Base-by-base conservation (phyloP, 1,140 invertebrate species). In the Pogonomyrmex californicus region DNA sequence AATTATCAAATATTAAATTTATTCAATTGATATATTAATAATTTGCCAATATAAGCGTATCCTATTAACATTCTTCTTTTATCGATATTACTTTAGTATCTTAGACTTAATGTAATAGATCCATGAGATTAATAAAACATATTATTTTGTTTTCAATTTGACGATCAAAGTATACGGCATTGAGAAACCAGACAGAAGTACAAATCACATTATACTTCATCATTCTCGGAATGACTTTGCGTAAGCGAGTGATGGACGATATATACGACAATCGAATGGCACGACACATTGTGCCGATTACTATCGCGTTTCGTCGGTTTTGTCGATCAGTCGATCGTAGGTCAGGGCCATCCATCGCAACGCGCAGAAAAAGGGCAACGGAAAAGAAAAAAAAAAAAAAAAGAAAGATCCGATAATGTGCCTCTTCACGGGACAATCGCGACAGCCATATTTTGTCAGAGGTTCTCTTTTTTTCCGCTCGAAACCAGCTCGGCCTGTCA, bases 391-490 rank as follows among this genome's bases (percentile, higher is more conserved):
- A 36, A 33, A 38, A 23, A 38, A 54, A 68, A 65, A 23, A 38
- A 54, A 68, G 51, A 23, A 51, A 41, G 63, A 70, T 70, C 77
- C 63, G 77, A 81, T 73, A 73, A 73, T 60, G 41, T 44, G 47
- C 17, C 54, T 73, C 79, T 82, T 73, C 79, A 56, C 54, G 60
- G 78, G 41, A 83, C 79, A 47, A 73, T 75, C 66, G 79, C 65
- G 79, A 73, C 36, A 62, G 71, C 23, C n/a, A 76, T 68, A 73
- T 70, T 85, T 38, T 76, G 56, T 17, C 38, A 58, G 10, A 38
- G 54, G 56, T 78, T 78, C 38, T 54, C 82, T 30, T 60, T 76
- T 85, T 89, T 56, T 73, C 3, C 71, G 17, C 17, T 38, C 65
- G 44, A 66, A 56, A 76, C 66, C 58, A 60, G 41, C 78, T 82